Evolutionary conservation across 2,797 vertebrate genomes (phyloP), one percentile per base, ranked within the genome.

Genomic region (Odontamblyopus lacepedii): DNA sequence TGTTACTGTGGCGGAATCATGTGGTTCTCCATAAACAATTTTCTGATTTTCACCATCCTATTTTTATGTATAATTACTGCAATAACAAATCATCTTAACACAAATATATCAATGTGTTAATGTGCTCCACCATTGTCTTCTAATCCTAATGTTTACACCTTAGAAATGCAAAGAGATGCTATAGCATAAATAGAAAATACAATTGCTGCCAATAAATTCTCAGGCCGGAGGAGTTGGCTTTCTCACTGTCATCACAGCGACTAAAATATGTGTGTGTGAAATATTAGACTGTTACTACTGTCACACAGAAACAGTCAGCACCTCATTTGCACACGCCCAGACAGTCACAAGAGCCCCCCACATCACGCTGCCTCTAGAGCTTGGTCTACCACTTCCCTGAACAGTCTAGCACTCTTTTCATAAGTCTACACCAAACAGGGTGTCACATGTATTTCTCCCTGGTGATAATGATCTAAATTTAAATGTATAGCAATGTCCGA

Each of bases 231-330:
- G 83, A 87, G 82, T 91, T 83, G 57, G 53, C 78, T 90, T 90
- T 84, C 84, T 67, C 69, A 57, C 82, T 91, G 90, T 93, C 92
- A 88, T 65, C 87, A 65, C 84, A 63, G 27, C 71, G 62, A 75
- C 83, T 81, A 67, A 89, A 83, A 80, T 86, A 81, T 72, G 69
- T 57, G 44, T 74, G 78, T 76, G 79, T 66, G 85, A 80, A 88
- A 77, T 79, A 70, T 78, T 79, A 86, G 82, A 85, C 87, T 81
- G 83, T 85, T 61, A 77, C 63, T 67, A 63, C 64, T 13, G 73
- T 56, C 9, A 18, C 61, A 76, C 44, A 35, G 30, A 41, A 32
- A 59, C 38, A 77, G 71, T 71, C 66, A 44, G 18, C 59, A 55
- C 12, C 67, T 13, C 16, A 44, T 62, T 27, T 56, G 63, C 67